Base-by-base conservation (phyloP, 1,140 invertebrate species). In the Charaxes varanes region DNA sequence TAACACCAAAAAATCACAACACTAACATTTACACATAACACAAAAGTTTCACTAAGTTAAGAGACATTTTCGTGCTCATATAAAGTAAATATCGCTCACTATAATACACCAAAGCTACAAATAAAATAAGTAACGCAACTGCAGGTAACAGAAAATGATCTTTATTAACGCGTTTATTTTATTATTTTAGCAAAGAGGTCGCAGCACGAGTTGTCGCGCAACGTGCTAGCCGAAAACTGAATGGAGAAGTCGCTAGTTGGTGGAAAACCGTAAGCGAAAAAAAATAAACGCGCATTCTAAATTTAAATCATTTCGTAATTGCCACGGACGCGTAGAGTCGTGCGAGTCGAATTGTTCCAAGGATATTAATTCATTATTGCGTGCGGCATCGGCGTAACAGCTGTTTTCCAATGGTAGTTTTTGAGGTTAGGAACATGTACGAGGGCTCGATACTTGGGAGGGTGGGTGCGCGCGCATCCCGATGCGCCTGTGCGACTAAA, bases 361-460 rank as follows among this genome's bases (percentile, higher is more conserved):
- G 28, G 17, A 42, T 38, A n/a, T n/a, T 50, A 50, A 55, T 48
- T 24, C 31, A 36, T 48, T 45, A 48, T 38, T 37, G 19, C 21
- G 40, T 46, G 30, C 13, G 35, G 33, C 50, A 38, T 47, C 22
- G 27, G 37, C 23, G n/a, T 13, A 81, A 73, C 77, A 79, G 74
- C 77, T 81, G 77, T 76, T 78, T n/a, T n/a, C n/a, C 48, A 21
- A 34, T 21, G 24, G 34, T 50, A 28, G n/a, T n/a, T 36, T 76
- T 72, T 71, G 63, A 81, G 77, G 72, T 81, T 81, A 81, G 59
- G 66, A 72, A 66, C 63, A 62, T 68, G 68, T 76, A 62, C 65
- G 54, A n/a, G n/a, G 61, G 51, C 46, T 78, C 74, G 58, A 79
- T 79, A 66, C 40, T 35, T 41, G 51, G 41, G n/a, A n/a, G n/a